Conservation (phyloP, 2,888 invertebrate genomes). For the Sisyra nigra region DNA sequence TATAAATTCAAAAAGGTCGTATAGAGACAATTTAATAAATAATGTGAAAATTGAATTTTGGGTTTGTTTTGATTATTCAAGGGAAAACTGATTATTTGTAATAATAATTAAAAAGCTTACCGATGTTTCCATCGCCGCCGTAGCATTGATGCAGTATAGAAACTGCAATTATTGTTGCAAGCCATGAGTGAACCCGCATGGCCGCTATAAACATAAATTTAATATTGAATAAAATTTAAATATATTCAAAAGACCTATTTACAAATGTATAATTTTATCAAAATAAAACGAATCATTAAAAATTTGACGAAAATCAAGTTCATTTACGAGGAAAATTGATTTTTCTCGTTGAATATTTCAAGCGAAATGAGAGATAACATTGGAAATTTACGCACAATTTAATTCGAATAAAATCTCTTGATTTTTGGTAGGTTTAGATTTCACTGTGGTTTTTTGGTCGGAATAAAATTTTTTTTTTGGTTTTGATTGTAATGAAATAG, state of each 20-base stretch:
- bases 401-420: no score
- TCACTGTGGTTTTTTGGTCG: background rate
- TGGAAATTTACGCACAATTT: background rate
- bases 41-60: no score
- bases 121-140: conserved; percentile 3
- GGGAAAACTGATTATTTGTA: no score
- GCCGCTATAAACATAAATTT: background rate
- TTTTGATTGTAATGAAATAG: no score
- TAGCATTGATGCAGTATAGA: background rate
- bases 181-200: conserved; percentile 5
- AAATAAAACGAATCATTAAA: background rate
- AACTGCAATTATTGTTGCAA: background rate
- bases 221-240: background rate
- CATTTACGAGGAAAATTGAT: no score
- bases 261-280: background rate
- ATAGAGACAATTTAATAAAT: no score
- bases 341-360: no score
- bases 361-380: background rate
- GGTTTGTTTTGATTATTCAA: no score
- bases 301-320: no score
- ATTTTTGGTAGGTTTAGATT: no score
- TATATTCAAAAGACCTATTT: background rate
- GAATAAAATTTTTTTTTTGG: background rate
- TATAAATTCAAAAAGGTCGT: no score
- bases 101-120: background rate